Base-by-base conservation (phyloP, 1,140 invertebrate species). In the Drosophila setifemur region DNA sequence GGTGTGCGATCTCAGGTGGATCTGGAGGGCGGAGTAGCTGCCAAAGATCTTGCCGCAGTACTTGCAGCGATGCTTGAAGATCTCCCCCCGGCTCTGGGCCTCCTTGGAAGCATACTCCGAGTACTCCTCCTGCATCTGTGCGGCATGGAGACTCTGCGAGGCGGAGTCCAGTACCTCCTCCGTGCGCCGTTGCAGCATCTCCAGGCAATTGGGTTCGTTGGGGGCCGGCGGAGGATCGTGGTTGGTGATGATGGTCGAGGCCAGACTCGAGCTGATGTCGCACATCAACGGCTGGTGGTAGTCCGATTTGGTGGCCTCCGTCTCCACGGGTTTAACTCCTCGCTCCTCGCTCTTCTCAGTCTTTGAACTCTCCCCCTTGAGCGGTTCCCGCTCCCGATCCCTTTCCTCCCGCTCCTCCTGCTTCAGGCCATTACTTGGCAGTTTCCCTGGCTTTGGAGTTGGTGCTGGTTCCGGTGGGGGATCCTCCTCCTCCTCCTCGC, bases 1-100 rank as follows among this genome's bases (percentile, higher is more conserved):
- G 85, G 97, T 98, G 91, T 98, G 97, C 19, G 97, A 97, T 74
- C 97, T 93, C 91, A 98, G 96, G 93, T 98, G 97, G 88, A 98
- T 98, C 92, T 98, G 97, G 28, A 98, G 93, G 4, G 97, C 97
- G 12, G 96, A 97, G 91, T 99, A 98, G 87, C 96, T 98, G 78
- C 97, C 97, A 89, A 99, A 99, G 70, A 98, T 97, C 93, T 99
- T 99, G 85, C 97, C 97, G 91, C 98, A 99, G 91, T 98, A 99
- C 71, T 96, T 94, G 92, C 98, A 99, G 31, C 97, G 95, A 91
- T 99, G 98, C 92, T 98, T 98, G 92, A 98, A 98, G 12, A 97
- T 96, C 33, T 93, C 93, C 82, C 96, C 96, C 45, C 95, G 94
- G 74, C 96, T 95, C 53, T 89, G 83, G 0, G 85, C 89, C 53